phyloP scores from a whole-genome alignment of 2,888 invertebrate species.

The Bugulina stolonifera region DNA sequence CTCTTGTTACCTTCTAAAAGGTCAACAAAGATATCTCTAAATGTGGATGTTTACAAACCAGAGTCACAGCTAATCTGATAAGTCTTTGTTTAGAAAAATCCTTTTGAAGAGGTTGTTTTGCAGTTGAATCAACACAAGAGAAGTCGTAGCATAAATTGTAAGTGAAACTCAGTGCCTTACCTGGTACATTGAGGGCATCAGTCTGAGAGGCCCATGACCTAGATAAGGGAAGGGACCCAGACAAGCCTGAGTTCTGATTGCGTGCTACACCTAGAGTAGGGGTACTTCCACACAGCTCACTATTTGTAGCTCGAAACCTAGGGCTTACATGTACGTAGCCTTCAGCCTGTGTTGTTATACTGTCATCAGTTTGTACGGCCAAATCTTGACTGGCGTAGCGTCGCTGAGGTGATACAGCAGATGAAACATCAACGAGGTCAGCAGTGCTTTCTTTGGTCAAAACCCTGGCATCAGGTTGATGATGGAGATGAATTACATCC shows the following conservation, averaged over 20 bases:
- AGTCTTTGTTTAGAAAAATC: too few relatives aligned
- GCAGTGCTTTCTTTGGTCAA: too few relatives aligned
- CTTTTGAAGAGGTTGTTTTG: too few relatives aligned
- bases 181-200: background rate
- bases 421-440: too few relatives aligned
- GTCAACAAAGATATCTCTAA: too few relatives aligned
- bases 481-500: background rate
- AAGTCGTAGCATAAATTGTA: too few relatives aligned
- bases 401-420: too few relatives aligned
- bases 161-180: too few relatives aligned
- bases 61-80: too few relatives aligned
- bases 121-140: too few relatives aligned
- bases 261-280: background rate
- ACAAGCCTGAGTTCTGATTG: background rate
- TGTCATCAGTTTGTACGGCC: background rate
- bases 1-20: background rate
- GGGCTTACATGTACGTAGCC: background rate
- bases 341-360: background rate
- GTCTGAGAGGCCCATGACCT: constrained; percentile 20
- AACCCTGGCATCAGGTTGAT: too few relatives aligned
- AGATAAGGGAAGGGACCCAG: background rate
- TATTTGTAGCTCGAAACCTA: background rate
- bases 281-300: background rate
- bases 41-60: too few relatives aligned
- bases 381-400: background rate